Evolutionary conservation across 1,140 invertebrate genomes (phyloP).

Genomic region (Drosophila sulfurigaster): DNA sequence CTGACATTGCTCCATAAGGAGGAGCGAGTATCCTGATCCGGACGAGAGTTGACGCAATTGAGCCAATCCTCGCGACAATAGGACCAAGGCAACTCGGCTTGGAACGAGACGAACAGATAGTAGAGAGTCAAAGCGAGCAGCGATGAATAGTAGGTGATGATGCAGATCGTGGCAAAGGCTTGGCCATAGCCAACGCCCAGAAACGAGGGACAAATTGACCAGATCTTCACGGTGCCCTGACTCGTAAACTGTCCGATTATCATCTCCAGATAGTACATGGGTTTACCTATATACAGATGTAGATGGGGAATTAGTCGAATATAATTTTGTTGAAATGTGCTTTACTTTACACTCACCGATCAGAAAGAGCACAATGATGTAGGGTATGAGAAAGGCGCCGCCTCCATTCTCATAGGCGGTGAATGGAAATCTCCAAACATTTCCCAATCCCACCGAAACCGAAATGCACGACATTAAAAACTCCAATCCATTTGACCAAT

Average conservation of each 20-base stretch:
- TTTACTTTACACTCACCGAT: slow-evolving; percentile 87
- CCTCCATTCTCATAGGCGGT: slow-evolving; percentile 93
- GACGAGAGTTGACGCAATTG: slow-evolving; percentile 83
- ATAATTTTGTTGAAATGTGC: too few species aligned
- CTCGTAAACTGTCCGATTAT: slow-evolving; percentile 90
- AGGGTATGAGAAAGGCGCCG: slow-evolving; percentile 91
- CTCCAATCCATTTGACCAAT: slow-evolving; percentile 93
- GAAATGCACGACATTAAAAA: slow-evolving; percentile 96
- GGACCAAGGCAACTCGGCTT: slow-evolving; percentile 88
- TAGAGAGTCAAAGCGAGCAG: slow-evolving; percentile 89
- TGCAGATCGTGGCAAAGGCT: slow-evolving; percentile 89
- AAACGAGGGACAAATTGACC: slow-evolving; percentile 86
- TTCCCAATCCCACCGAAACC: slow-evolving; percentile 94
- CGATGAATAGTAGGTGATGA: slow-evolving; percentile 90
- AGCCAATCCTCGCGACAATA: slow-evolving; percentile 88
- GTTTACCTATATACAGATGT: slow-evolving; percentile 85
- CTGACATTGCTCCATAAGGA: slow-evolving; percentile 2
- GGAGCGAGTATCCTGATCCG: slow-evolving; percentile 18
- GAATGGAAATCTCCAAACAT: slow-evolving; percentile 90
- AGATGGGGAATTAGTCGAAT: neutral
- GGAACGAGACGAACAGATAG: slow-evolving; percentile 89
- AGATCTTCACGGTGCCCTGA: slow-evolving; percentile 88
- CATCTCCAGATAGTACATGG: slow-evolving; percentile 94
- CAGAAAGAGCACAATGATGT: slow-evolving; percentile 92
- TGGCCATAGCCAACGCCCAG: slow-evolving; percentile 91